Evolutionary conservation across 2,888 invertebrate genomes (phyloP).

Genomic region (Ectemnius continuus): DNA sequence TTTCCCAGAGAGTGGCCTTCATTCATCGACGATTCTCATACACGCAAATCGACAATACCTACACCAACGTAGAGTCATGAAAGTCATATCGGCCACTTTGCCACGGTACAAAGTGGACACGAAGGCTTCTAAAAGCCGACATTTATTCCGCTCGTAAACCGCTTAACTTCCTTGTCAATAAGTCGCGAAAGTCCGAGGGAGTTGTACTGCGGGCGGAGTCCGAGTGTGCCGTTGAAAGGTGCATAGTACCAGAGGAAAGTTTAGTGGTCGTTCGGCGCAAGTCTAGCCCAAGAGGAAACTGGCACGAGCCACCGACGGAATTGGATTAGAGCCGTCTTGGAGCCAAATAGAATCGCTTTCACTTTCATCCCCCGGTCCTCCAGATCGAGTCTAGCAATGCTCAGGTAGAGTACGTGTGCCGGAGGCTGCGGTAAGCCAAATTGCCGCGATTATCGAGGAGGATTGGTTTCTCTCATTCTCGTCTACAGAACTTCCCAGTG

Average conservation of each 20-base stretch:
- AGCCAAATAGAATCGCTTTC: constrained; percentile 15
- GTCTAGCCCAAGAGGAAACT: constrained; percentile 29
- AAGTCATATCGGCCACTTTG: background rate
- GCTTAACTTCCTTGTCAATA: constrained; percentile 6
- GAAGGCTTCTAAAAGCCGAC: background rate
- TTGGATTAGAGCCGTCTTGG: constrained; percentile 40
- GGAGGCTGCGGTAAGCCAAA: constrained; percentile 26
- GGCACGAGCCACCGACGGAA: constrained; percentile 37
- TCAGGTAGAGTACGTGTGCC: constrained; percentile 9
- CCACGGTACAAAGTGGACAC: background rate
- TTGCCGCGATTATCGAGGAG: constrained; percentile 34
- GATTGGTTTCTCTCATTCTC: constrained; percentile 35
- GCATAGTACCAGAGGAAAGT: background rate
- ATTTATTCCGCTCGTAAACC: background rate
- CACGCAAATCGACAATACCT: constrained; percentile 22
- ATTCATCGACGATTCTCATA: constrained; percentile 53
- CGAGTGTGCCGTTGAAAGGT: no score
- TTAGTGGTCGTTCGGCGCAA: background rate
- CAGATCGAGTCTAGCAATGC: constrained; percentile 22
- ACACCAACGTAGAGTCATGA: constrained; percentile 9
- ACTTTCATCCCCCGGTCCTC: constrained; percentile 25
- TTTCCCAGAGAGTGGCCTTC: constrained; percentile 62
- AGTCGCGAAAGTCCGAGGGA: background rate
- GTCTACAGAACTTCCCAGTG: constrained; percentile 33
- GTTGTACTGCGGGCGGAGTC: no score